Conservation (phyloP, 2,113 vertebrate genomes). For the Dicentrarchus labrax region DNA sequence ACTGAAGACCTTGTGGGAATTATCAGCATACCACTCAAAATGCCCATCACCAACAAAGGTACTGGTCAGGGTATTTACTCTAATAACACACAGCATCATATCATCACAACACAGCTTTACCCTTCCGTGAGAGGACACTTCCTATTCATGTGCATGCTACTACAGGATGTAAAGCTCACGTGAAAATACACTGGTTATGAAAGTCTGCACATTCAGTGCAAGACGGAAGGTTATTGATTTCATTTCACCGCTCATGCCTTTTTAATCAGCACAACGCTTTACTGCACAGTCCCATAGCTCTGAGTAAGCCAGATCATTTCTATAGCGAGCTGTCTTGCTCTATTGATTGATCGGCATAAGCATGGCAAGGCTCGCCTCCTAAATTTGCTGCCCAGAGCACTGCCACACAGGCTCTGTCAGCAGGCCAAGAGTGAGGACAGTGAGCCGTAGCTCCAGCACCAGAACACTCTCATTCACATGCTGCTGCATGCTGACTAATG, state of each 20-base stretch:
- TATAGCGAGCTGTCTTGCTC: constrained; percentile 61
- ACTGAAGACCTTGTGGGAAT: constrained; percentile 97
- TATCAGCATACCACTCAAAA: constrained; percentile 96
- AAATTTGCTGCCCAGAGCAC: constrained; percentile 59
- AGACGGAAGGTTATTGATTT: constrained; percentile 58
- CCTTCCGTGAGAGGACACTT: background rate
- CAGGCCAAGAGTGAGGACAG: constrained; percentile 49
- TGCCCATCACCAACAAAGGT: constrained; percentile 97
- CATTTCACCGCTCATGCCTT: constrained; percentile 67
- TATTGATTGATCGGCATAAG: constrained; percentile 76
- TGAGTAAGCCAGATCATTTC: constrained; percentile 70
- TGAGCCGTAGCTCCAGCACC: constrained; percentile 24
- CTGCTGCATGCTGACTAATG: constrained; percentile 49
- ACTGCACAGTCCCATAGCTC: constrained; percentile 61
- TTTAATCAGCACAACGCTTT: constrained; percentile 77
- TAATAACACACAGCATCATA: too few relatives aligned
- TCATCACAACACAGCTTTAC: background rate
- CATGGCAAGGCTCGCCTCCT: constrained; percentile 53
- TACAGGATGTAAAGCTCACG: background rate
- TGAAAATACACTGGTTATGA: constrained; percentile 7
- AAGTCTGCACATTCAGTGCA: constrained; percentile 26
- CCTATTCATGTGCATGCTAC: constrained; percentile 7
- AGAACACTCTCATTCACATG: constrained; percentile 40
- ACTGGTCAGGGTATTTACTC: constrained; percentile 20
- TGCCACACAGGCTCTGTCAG: constrained; percentile 56